Conservation (phyloP, 1,140 invertebrate genomes). For the Sipha flava region DNA sequence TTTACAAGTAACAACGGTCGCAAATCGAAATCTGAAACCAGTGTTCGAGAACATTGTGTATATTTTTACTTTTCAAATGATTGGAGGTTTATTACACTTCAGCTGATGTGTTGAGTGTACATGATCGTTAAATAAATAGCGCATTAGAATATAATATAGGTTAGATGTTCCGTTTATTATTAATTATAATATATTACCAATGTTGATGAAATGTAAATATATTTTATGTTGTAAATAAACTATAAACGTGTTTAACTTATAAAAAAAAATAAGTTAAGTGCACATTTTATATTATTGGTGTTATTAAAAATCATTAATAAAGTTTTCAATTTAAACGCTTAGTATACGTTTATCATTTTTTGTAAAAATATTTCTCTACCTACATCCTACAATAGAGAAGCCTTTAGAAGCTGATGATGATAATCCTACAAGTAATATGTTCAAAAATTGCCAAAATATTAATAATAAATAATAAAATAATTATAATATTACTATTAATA, state of each 20-base stretch:
- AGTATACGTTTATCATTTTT: neutral
- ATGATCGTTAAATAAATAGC: neutral
- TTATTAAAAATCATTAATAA: neutral
- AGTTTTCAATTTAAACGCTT: neutral
- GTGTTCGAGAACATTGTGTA: no score
- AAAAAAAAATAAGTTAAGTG: neutral
- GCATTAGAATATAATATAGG: neutral
- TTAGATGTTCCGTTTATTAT: neutral
- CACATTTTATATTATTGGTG: neutral
- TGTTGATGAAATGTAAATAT: conserved; percentile 7
- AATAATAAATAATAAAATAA: no score
- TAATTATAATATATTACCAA: neutral
- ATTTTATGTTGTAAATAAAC: conserved; percentile 12
- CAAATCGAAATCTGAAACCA: neutral
- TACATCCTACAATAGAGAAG: no score
- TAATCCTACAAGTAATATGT: no score
- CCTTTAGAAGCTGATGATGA: no score
- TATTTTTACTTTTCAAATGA: neutral
- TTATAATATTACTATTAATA: no score
- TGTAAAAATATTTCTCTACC: neutral
- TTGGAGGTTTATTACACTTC: neutral
- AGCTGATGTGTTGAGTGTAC: neutral
- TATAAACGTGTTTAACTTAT: neutral
- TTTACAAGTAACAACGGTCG: no score
- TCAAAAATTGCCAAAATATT: no score